These are phyloP conservation scores for Criorhina ranunculi DNA, from an alignment of 2,888 invertebrate genomes.

Conservation along the genomic window DNA sequence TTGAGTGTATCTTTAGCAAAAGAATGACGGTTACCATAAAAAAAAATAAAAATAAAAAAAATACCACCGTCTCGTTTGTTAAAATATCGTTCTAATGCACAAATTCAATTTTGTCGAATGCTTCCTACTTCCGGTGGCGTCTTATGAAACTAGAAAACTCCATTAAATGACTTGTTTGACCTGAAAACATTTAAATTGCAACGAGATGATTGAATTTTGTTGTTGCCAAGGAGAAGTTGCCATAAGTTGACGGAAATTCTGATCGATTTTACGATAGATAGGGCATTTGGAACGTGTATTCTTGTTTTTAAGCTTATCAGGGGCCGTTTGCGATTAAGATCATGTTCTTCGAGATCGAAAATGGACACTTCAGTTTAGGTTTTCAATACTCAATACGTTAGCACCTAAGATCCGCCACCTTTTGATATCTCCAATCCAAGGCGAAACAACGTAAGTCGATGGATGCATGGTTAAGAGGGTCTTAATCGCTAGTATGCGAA, in stretches of 20 bases:
- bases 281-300: no score
- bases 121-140: constrained; percentile 6
- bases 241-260: background rate
- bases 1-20: background rate
- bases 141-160: constrained; percentile 19
- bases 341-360: no score
- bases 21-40: background rate
- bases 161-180: constrained; percentile 11
- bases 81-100: constrained; percentile 5
- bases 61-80: background rate
- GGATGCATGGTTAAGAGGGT: no score
- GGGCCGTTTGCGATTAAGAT: no score
- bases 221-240: constrained; percentile 10
- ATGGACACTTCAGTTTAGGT: no score
- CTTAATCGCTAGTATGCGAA: no score
- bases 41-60: no score
- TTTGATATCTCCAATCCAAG: no score
- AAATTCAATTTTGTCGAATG: constrained; percentile 33
- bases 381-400: no score
- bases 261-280: background rate
- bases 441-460: no score
- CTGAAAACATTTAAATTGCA: constrained; percentile 5
- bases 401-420: no score
- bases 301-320: no score
- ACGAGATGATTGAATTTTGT: background rate